Conservation (phyloP, 2,888 invertebrate species). For the Bibio marci region DNA sequence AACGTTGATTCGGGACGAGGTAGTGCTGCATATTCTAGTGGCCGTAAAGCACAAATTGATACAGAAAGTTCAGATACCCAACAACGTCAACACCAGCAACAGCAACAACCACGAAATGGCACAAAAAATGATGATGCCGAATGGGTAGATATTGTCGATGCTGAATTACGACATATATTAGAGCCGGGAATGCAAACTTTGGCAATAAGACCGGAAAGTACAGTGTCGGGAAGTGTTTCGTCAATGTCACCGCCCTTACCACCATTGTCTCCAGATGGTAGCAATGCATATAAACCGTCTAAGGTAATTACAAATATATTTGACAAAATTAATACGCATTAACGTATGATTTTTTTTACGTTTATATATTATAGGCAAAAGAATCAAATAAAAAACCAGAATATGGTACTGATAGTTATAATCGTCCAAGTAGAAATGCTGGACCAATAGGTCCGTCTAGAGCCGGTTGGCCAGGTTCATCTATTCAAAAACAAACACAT, state of each 20-base stretch:
- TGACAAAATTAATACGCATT: not conserved
- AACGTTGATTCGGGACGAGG: constrained; percentile 65
- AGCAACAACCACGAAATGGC: constrained; percentile 2
- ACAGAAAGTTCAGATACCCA: constrained; percentile 39
- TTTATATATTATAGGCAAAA: constrained; percentile 8
- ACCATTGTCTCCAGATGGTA: constrained; percentile 51
- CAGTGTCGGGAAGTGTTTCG: constrained; percentile 44
- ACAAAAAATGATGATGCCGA: constrained; percentile 44
- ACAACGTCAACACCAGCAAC: too few relatives aligned
- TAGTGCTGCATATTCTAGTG: constrained; percentile 65
- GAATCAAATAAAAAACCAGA: constrained; percentile 29
- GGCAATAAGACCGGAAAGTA: constrained; percentile 41
- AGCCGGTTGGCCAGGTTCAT: constrained; percentile 13
- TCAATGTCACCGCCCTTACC: constrained; percentile 66
- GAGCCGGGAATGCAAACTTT: constrained; percentile 54
- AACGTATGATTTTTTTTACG: constrained; percentile 1
- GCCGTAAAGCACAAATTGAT: constrained; percentile 35
- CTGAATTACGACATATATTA: constrained; percentile 57
- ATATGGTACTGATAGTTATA: constrained; percentile 33
- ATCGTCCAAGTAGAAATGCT: constrained; percentile 22
- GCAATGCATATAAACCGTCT: constrained; percentile 13
- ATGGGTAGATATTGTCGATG: constrained; percentile 69
- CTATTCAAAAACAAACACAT: constrained; percentile 11
- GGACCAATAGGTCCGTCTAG: constrained; percentile 18
- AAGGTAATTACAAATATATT: constrained; percentile 3